Conservation (phyloP, 2,797 vertebrate species). For the Morelia viridis region DNA sequence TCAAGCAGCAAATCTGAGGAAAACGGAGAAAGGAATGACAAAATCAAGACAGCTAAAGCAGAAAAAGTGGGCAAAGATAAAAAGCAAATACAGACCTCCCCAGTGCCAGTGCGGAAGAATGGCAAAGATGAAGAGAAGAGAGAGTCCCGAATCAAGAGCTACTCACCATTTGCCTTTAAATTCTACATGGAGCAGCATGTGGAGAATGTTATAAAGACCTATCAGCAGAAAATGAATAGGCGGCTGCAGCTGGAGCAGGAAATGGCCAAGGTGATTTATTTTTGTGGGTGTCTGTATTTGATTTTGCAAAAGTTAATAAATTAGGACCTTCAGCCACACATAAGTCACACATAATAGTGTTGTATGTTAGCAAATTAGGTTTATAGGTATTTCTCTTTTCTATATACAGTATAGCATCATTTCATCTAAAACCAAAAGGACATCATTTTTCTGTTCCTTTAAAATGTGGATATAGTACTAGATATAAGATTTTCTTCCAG, state of each 20-base stretch:
- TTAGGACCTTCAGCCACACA: not conserved
- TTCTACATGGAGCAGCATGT: constrained; percentile 99
- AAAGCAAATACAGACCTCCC: constrained; percentile 98
- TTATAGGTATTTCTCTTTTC: not conserved
- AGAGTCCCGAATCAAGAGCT: constrained; percentile 96
- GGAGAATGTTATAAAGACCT: constrained; percentile 96
- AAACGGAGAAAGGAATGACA: constrained; percentile 74
- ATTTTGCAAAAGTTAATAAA: constrained; percentile 15
- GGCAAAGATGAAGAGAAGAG: constrained; percentile 92
- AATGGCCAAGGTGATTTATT: constrained; percentile 90
- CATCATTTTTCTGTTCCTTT: not conserved
- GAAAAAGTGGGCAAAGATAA: constrained; percentile 89
- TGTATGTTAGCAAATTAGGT: not conserved
- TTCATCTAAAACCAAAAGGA: not conserved
- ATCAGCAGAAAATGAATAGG: constrained; percentile 96
- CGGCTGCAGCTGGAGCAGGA: constrained; percentile 94
- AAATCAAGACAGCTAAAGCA: constrained; percentile 80
- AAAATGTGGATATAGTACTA: not conserved
- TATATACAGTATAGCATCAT: not conserved
- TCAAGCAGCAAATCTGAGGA: constrained; percentile 74
- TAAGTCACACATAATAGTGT: not conserved
- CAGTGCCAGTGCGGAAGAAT: constrained; percentile 90
- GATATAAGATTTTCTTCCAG: not conserved
- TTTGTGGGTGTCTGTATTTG: not conserved
- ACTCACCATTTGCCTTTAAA: constrained; percentile 96